Percentiles rank a stretch among this genome's conserved stretches.
phyloP scores from a whole-genome alignment of 2,113 vertebrate species.

The Tauraco erythrolophus region DNA sequence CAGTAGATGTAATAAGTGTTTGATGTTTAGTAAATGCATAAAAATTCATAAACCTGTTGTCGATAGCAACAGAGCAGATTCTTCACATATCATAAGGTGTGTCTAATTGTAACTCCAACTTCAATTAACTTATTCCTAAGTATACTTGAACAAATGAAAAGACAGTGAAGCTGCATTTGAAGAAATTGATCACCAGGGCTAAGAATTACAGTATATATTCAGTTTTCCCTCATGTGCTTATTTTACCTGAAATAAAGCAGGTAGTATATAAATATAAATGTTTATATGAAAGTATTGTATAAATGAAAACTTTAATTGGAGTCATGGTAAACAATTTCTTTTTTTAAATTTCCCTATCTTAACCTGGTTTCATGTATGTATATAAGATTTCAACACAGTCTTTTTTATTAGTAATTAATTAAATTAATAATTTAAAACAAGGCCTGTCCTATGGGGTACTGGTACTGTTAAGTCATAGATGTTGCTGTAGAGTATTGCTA shows the following conservation, averaged over 20 bases:
- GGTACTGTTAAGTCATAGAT: not conserved
- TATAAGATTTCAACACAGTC: not conserved
- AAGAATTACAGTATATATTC: not conserved
- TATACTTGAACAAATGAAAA: not conserved
- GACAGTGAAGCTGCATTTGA: not conserved
- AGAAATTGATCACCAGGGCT: not conserved
- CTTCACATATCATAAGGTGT: not conserved
- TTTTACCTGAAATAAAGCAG: not conserved
- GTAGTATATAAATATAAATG: not conserved
- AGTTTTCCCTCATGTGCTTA: not conserved
- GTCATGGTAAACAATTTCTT: not conserved
- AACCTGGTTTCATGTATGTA: not conserved
- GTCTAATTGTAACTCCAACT: not conserved
- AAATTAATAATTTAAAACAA: not conserved
- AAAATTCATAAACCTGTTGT: not conserved
- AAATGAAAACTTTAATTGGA: not conserved
- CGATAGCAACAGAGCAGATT: not conserved
- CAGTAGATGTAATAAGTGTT: not conserved
- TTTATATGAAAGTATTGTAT: not conserved
- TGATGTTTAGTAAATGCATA: not conserved
- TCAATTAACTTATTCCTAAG: not conserved
- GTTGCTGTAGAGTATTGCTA: not conserved
- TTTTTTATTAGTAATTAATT: not conserved
- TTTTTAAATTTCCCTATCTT: not conserved
- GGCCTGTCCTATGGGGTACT: not conserved